Conservation (phyloP, 2,888 invertebrate species). For the Agapetus fuscipes region DNA sequence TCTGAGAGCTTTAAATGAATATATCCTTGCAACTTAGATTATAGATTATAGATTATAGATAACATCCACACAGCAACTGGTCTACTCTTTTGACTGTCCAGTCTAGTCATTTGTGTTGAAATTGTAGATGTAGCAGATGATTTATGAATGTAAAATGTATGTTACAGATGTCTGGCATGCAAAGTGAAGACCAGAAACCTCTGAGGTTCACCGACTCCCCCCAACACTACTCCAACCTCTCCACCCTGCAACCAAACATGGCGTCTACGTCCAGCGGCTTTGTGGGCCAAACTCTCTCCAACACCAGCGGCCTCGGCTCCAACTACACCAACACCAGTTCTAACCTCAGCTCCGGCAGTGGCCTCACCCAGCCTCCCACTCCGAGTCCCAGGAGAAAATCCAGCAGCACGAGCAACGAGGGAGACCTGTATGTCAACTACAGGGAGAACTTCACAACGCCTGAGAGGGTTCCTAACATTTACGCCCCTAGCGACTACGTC, state of each 20-base stretch:
- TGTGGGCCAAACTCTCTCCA: conserved; percentile 38
- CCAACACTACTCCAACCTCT: conserved; percentile 52
- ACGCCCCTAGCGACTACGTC: conserved; percentile 35
- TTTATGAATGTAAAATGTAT: no score
- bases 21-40: no score
- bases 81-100: no score
- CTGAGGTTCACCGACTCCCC: conserved; percentile 67
- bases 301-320: conserved; percentile 44
- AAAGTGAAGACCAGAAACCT: conserved; percentile 51
- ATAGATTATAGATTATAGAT: no score
- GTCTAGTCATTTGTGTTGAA: no score
- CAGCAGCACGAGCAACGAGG: conserved; percentile 60
- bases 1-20: no score
- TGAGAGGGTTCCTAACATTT: conserved; percentile 35
- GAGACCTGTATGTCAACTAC: conserved; percentile 50
- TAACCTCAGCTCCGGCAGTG: conserved; percentile 27
- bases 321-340: conserved; percentile 38
- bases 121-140: no score
- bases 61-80: no score
- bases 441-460: conserved; percentile 38
- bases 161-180: conserved; percentile 22
- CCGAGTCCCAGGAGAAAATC: conserved; percentile 66
- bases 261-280: conserved; percentile 32
- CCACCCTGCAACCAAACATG: conserved; percentile 28
- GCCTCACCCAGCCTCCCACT: conserved; percentile 44